Conservation (phyloP, 2,797 vertebrate genomes). For the Parauchenoglanis ngamensis region DNA sequence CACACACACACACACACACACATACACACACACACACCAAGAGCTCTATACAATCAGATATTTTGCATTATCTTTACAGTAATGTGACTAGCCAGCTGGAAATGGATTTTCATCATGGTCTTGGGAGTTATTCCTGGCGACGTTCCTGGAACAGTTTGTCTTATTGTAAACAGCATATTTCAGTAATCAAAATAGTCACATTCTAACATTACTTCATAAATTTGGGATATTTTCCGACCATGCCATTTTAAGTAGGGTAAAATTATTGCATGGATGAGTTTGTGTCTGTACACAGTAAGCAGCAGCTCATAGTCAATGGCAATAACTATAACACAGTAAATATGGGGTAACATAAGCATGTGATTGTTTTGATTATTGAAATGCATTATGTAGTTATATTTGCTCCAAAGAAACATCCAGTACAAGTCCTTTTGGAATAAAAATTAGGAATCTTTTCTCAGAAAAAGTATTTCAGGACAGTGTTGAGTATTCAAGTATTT, state of each 20-base stretch:
- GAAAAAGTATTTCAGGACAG: background rate
- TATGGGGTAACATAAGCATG: constrained; percentile 17
- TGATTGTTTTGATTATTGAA: constrained; percentile 17
- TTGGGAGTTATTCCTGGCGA: background rate
- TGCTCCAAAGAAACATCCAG: background rate
- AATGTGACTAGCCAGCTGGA: background rate
- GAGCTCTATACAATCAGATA: background rate
- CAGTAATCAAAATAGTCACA: constrained; percentile 24
- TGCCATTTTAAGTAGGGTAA: background rate
- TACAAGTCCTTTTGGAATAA: background rate
- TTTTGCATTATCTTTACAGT: background rate
- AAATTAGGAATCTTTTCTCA: background rate
- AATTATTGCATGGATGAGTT: background rate
- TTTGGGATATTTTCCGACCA: constrained; percentile 8
- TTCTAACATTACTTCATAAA: constrained; percentile 24
- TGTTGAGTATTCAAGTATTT: too few relatives aligned
- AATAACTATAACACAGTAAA: constrained; percentile 15
- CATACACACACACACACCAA: constrained; percentile 1
- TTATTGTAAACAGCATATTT: constrained; percentile 31
- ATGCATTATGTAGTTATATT: constrained; percentile 14
- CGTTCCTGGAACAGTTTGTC: constrained; percentile 10
- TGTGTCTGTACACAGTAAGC: constrained; percentile 15
- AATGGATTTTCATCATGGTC: background rate
- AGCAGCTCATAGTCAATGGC: constrained; percentile 1
- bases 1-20: background rate